Evolutionary conservation across 2,888 invertebrate species (phyloP), one percentile per base, ranked within the genome.

Genomic region (Mimumesa dahlbomi): DNA sequence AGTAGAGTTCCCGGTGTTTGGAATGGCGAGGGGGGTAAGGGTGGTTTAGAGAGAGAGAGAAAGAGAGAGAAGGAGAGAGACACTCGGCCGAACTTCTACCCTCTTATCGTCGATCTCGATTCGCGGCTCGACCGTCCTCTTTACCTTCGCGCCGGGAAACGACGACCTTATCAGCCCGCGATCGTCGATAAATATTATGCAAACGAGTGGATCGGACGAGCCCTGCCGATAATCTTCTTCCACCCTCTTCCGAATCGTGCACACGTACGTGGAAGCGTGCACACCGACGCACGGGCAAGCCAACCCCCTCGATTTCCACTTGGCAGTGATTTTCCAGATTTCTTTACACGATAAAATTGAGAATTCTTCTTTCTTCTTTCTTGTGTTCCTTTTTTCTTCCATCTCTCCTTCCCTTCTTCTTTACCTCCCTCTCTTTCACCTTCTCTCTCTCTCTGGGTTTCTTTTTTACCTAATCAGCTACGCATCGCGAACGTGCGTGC

Each of bases 141-240:
- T 18, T 38, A 31, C 22, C n/a, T n/a, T 1, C 34, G 16, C 18
- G 36, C 53, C 52, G 42, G 62, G 25, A 13, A 49, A 45, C 22
- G 45, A 36, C 38, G 65, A 43, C 18, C 65, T 73, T 76, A 73
- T 79, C 80, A 21, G 25, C 11, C 38, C 43, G n/a, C 45, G 68
- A 76, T 73, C 66, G 34, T 43, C 68, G 59, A 68, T 71, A 79
- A 79, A 79, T 73, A 79, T 76, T 76, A 79, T 76, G 77, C 73
- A 79, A 79, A 76, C 64, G 67, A 68, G 70, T 52, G n/a, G 61
- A 74, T 68, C 64, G 61, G 31, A 54, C 50, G 34, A 52, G 48
- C 45, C 43, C n/a, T 34, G 19, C 21, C 36, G 57, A 53, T 50
- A 68, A 38, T 34, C 48, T 52, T 13, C 21, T 54, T 31, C 3